Base-by-base conservation (phyloP, 2,888 invertebrate species). In the Lamproptera curius region DNA sequence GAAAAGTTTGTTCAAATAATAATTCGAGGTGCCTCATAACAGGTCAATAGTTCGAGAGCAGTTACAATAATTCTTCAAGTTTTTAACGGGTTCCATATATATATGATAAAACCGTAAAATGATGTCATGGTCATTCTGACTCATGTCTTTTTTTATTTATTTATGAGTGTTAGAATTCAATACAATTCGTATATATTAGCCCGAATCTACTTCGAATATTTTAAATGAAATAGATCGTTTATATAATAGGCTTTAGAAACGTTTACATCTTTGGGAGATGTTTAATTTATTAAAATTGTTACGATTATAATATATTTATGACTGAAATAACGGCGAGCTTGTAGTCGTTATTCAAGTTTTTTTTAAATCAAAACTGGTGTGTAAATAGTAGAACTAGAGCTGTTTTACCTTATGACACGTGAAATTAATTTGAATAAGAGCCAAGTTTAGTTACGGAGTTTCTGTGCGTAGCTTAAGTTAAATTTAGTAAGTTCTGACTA, bases 11-110 rank as follows among this genome's bases (percentile, higher is more conserved):
- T 13, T 11, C 15, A 33, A 6, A 10, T 17, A 15, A 28, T 35
- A 39, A 39, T 37, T 11, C 59, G 75, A 62, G 71, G 56, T 72
- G 71, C 67, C 70, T 75, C 70, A 67, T 70, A 64, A 64, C 67
- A 70, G 86, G 86, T 85, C 85, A 85, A 65, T 52, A 75, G 86
- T 84, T 86, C 86, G 84, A 73, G 70, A 72, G 66, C 74, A 76
- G 70, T 78, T 72, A 67, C 71, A 74, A 82, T 83, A 84, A 74
- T 76, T 84, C 77, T 77, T 78, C 65, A 58, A 74, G 67, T 70
- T 77, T 76, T 80, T 72, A 76, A 76, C 67, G 76, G 75, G 77
- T 73, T 70, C 67, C 70, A 72, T 51, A 54, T 46, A 47, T 50
- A 52, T 51, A 52, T 55, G 52, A 50, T 78, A 73, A 81, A 81